A percentile compares a stretch with the other conserved stretches of the same genome.
Conservation (phyloP, 2,113 vertebrate species). For the Semnornis frantzii region DNA sequence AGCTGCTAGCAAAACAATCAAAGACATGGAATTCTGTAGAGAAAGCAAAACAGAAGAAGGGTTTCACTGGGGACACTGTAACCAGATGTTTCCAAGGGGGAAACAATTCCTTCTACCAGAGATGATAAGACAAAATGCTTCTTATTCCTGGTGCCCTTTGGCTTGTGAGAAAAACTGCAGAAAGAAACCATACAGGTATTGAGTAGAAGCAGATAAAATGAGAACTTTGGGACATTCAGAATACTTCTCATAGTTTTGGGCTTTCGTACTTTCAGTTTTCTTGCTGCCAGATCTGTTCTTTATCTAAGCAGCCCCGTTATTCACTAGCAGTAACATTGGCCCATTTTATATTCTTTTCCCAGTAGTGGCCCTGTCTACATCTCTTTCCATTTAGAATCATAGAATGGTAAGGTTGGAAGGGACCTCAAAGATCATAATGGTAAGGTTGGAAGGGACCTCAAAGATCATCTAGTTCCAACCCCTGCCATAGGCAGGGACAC, state of each 20-base stretch:
- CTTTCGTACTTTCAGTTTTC: background rate
- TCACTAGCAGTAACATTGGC: background rate
- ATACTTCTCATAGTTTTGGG: background rate
- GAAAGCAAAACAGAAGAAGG: background rate
- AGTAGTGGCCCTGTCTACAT: background rate
- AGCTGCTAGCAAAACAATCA: background rate
- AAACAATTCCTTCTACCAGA: background rate
- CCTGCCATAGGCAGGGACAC: too few species aligned
- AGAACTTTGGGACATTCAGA: background rate
- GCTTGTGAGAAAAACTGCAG: background rate
- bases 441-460: too few species aligned
- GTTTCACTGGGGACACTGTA: background rate
- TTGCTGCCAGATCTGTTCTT: background rate
- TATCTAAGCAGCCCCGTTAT: background rate
- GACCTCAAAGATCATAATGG: too few species aligned
- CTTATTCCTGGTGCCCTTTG: background rate
- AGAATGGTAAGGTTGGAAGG: too few species aligned
- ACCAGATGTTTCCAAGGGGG: slow-evolving; percentile 15
- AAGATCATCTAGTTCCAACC: too few species aligned
- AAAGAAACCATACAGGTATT: background rate
- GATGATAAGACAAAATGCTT: background rate
- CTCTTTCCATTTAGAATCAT: background rate
- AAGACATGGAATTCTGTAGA: background rate
- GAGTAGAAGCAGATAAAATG: background rate
- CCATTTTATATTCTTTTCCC: background rate